Conservation (phyloP, 2,113 vertebrate species). For the Pedionomus torquatus region DNA sequence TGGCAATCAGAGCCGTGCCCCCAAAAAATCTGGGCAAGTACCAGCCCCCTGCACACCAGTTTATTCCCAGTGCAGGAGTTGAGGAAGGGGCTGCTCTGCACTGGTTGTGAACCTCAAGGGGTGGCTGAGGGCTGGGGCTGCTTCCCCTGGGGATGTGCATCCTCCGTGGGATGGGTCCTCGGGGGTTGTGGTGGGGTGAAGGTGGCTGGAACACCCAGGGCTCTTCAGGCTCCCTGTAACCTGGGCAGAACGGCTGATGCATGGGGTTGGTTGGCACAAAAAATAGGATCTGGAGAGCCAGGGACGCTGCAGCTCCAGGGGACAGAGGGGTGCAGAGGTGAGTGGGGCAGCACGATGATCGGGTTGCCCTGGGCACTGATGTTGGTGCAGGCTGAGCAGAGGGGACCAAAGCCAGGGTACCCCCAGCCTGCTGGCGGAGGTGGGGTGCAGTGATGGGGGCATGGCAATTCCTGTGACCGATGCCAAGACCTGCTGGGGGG, state of each 20-base stretch:
- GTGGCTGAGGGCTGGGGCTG: not conserved
- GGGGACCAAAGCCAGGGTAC: accelerated
- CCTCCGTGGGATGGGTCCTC: accelerated
- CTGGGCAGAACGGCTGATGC: not conserved
- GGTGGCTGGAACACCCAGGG: accelerated
- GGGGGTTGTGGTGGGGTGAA: accelerated
- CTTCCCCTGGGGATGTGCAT: not conserved
- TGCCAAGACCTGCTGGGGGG: accelerated
- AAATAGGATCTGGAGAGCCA: accelerated
- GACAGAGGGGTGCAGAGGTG: not conserved
- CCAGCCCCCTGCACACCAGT: not conserved
- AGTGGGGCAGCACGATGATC: accelerated
- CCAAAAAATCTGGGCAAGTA: accelerated
- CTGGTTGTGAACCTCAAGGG: not conserved
- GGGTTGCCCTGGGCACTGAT: not conserved
- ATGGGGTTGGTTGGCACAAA: not conserved
- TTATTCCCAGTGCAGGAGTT: accelerated
- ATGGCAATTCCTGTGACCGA: not conserved
- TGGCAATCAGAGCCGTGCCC: accelerated
- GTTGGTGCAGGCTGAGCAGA: not conserved
- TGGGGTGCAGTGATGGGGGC: not conserved
- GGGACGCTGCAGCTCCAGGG: not conserved
- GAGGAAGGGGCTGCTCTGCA: not conserved
- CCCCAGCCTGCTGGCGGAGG: not conserved
- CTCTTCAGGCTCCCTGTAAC: not conserved